Evolutionary conservation across 2,797 vertebrate species (phyloP).

Genomic region (Smutsia temminckii): DNA sequence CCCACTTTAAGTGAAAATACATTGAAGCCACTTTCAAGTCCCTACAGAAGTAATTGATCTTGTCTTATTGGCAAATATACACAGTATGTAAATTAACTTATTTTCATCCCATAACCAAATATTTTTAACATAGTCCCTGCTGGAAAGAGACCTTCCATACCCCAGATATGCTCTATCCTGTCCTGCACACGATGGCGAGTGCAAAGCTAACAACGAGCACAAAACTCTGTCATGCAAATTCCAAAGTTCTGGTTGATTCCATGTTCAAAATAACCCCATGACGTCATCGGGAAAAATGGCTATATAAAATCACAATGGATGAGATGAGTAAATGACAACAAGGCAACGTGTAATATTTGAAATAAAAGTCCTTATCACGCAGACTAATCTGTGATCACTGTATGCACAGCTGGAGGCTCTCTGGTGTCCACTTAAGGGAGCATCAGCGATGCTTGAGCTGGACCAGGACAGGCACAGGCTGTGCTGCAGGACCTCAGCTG

Average conservation of each 20-base stretch:
- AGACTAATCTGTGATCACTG: background rate
- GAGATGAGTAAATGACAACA: background rate
- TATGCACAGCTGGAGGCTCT: background rate
- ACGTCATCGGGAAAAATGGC: background rate
- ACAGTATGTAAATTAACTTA: background rate
- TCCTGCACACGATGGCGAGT: background rate
- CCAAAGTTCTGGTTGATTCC: background rate
- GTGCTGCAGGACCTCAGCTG: background rate
- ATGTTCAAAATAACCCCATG: background rate
- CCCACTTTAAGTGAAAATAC: background rate
- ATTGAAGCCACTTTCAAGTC: background rate
- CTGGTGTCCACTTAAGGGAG: background rate
- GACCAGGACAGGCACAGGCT: background rate
- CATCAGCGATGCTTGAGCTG: background rate
- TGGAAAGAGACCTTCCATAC: background rate
- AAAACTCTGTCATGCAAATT: background rate
- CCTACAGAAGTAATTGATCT: background rate
- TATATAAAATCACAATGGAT: background rate
- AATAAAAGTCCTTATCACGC: constrained; percentile 14
- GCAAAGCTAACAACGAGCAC: background rate
- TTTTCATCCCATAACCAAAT: background rate
- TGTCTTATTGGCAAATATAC: constrained; percentile 14
- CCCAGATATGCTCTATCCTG: background rate
- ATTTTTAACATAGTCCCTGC: background rate
- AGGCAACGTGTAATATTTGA: background rate